Evolutionary conservation across 2,113 vertebrate species (phyloP).

Genomic region (Dinomys branickii): DNA sequence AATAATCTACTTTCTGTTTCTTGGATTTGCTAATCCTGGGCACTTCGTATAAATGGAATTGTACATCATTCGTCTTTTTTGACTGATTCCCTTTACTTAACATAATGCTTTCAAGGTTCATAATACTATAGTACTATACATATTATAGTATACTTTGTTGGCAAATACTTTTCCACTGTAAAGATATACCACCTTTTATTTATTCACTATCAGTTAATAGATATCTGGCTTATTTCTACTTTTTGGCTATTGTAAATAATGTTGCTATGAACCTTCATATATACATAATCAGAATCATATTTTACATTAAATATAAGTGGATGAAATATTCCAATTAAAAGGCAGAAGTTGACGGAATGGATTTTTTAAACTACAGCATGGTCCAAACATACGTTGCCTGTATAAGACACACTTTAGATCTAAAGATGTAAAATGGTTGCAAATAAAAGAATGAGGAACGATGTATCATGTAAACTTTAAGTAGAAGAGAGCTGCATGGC

Average conservation of each 20-base stretch:
- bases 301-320: not conserved
- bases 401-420: not conserved
- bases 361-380: not conserved
- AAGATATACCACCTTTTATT: not conserved
- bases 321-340: not conserved
- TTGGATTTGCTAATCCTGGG: not conserved
- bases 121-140: not conserved
- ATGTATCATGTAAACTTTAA: not conserved
- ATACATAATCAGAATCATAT: not conserved
- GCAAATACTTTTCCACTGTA: not conserved
- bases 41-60: not conserved
- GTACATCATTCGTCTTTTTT: not conserved
- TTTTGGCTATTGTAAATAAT: not conserved
- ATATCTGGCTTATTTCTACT: not conserved
- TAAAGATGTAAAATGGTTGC: not conserved
- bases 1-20: not conserved
- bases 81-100: not conserved
- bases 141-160: not conserved
- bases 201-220: not conserved
- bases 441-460: not conserved
- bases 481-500: not conserved
- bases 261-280: not conserved
- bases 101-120: not conserved
- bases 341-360: not conserved
- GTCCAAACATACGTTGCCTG: not conserved